Percentiles rank a stretch among this genome's conserved stretches.
These are phyloP conservation scores for Eristalis pertinax DNA, from an alignment of 2,888 invertebrate species.

Conservation along the genomic window DNA sequence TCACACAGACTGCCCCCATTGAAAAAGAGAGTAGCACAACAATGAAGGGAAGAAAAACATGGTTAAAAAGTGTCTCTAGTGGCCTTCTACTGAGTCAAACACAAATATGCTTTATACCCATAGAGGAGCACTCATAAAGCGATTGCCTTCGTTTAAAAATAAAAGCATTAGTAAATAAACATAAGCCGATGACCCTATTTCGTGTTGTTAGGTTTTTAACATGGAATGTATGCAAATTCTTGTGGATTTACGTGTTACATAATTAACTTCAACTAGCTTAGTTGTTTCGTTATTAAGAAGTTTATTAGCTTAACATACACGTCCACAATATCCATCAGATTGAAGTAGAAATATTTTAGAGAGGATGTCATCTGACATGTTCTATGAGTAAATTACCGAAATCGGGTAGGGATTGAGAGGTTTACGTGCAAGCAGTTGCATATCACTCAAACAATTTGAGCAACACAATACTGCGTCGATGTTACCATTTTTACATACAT, in stretches of 20 bases:
- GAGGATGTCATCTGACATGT: no score
- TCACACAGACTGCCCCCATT: conserved; percentile 61
- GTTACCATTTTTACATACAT: no score
- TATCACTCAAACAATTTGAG: no score
- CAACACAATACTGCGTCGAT: no score
- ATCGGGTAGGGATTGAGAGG: no score
- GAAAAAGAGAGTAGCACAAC: conserved; percentile 16
- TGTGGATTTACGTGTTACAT: not conserved
- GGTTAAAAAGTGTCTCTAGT: not conserved
- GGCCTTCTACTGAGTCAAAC: not conserved
- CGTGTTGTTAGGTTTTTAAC: not conserved
- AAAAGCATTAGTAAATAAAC: not conserved
- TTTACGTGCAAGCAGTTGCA: no score
- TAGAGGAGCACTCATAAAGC: not conserved
- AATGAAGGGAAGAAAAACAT: not conserved
- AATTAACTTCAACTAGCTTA: no score
- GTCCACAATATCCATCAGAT: no score
- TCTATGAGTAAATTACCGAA: no score
- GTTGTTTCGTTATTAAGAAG: no score
- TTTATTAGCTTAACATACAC: no score
- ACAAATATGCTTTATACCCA: not conserved
- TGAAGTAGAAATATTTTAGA: no score
- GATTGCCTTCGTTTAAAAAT: not conserved
- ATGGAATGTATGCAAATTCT: not conserved
- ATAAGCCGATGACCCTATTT: not conserved